Conservation (phyloP, 2,113 vertebrate genomes). For the Oceanites oceanicus region DNA sequence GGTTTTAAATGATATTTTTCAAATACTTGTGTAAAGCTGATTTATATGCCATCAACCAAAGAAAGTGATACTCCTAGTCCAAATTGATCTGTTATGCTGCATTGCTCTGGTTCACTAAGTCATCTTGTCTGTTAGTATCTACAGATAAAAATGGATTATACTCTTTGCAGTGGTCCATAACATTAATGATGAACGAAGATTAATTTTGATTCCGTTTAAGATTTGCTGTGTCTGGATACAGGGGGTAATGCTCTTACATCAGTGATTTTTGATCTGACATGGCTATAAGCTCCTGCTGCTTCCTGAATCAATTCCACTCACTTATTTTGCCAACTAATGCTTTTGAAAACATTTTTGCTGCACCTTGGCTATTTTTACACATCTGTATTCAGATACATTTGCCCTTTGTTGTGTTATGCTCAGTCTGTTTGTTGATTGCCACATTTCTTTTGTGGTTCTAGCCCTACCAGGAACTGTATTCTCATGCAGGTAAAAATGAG, state of each 20-base stretch:
- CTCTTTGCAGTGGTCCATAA: neutral
- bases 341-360: neutral
- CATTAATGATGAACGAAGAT: neutral
- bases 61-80: neutral
- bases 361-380: neutral
- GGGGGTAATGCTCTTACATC: neutral
- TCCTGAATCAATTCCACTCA: neutral
- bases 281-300: neutral
- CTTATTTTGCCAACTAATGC: neutral
- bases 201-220: constrained; percentile 18
- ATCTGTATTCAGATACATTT: neutral
- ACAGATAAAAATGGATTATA: neutral
- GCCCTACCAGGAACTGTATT: neutral
- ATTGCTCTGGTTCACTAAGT: neutral
- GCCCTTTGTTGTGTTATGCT: neutral
- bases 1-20: neutral
- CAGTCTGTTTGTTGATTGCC: neutral
- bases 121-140: neutral
- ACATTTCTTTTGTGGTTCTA: neutral
- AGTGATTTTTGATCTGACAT: neutral
- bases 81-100: neutral
- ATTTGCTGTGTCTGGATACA: neutral
- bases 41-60: neutral
- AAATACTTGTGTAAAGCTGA: neutral
- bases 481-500: neutral